Evolutionary conservation across 2,888 invertebrate genomes (phyloP), one percentile per base, ranked within the genome.

Genomic region (Agrilus biguttatus): DNA sequence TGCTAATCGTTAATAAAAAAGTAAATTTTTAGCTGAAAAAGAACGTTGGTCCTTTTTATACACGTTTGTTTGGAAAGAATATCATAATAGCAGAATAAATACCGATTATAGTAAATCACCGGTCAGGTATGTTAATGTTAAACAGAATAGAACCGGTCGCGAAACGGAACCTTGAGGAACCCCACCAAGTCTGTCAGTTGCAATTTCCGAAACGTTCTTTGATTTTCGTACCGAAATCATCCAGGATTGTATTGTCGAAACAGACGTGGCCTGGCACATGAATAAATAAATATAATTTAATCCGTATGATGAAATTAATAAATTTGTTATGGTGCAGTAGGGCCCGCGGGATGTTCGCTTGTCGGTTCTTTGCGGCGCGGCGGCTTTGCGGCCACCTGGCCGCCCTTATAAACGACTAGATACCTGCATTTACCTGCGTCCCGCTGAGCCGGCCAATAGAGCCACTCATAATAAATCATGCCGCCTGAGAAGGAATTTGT

Each of bases 381-480:
- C 52, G 53, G 54, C 55, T 56, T 52, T 50, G 48, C 55, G 53
- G 55, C 59, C 57, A 56, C 58, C 57, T 56, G 59, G 53, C 56
- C 54, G 54, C 56, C 55, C 55, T 55, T 56, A 54, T 56, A 56
- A 56, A 56, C 55, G 55, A 54, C 54, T 54, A 53, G 53, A 53
- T 55, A 55, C 54, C 55, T 53, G 56, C 56, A 57, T 59, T 58
- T 59, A 58, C 57, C 58, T 57, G 57, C 52, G 52, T 47, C 58
- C 61, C 56, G 59, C 57, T 58, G 62, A 47, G 64, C 59, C 55
- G 59, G 60, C 64, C 64, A 64, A 66, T 64, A 59, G 62, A 57
- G 56, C 55, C 58, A 51, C 58, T 59, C 50, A 52, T 63, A 65
- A 65, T 65, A 65, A 65, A 65, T 65, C 65, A 65, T 62, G 58